These are phyloP conservation scores for Drosophila nikananu DNA, from an alignment of 1,140 invertebrate genomes.

Conservation along the genomic window DNA sequence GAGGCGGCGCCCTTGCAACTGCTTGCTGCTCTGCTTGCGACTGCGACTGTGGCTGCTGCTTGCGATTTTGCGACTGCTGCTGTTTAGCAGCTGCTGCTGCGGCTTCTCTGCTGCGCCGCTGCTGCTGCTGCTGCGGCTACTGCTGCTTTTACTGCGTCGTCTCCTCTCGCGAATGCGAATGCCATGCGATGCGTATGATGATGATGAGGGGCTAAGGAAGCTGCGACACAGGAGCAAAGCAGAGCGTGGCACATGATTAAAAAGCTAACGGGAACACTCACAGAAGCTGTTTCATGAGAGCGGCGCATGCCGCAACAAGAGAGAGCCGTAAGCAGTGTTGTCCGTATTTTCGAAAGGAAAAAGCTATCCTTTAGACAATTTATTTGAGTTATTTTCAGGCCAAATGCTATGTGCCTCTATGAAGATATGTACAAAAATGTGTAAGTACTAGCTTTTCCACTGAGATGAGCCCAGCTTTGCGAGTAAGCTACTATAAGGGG, in stretches of 20 bases:
- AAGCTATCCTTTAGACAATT: not conserved
- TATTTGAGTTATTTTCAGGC: not conserved
- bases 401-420: not conserved
- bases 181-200: slow-evolving; percentile 23
- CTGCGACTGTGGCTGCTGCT: slow-evolving; percentile 53
- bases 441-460: no score
- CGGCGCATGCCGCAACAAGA: slow-evolving; percentile 22
- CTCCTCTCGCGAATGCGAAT: slow-evolving; percentile 29
- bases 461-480: no score
- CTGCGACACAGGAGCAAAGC: slow-evolving; percentile 23
- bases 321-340: slow-evolving; percentile 17
- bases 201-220: slow-evolving; percentile 16
- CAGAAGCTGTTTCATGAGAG: slow-evolving; percentile 30
- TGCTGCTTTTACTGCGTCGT: slow-evolving; percentile 30
- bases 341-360: not conserved
- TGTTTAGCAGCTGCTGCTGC: slow-evolving; percentile 16
- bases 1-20: slow-evolving; percentile 49
- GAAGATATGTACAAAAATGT: no score
- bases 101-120: slow-evolving; percentile 18
- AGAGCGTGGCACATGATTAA: slow-evolving; percentile 40
- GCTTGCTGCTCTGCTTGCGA: slow-evolving; percentile 48
- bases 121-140: slow-evolving; percentile 12
- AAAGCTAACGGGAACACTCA: slow-evolving; percentile 31
- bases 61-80: slow-evolving; percentile 40
- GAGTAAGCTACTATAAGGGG: no score